Evolutionary conservation across 2,888 invertebrate species (phyloP), one percentile per base, ranked within the genome.

Genomic region (Pandemis cinnamomeana): DNA sequence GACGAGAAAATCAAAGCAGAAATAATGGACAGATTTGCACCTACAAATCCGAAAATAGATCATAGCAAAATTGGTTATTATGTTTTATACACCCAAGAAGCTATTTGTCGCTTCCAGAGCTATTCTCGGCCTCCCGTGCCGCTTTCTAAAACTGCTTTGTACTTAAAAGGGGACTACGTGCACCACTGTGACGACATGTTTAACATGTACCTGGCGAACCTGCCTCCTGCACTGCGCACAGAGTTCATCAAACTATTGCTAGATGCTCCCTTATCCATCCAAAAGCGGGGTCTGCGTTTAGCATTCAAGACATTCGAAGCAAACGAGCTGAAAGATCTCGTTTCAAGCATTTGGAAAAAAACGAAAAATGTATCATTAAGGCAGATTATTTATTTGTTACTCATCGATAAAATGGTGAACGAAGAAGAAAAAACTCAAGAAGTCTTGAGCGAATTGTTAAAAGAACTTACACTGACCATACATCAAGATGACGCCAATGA

Each of bases 231-330:
- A 2, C 72, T 73, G 15, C 83, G 82, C 46, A 78, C 82, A 8
- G 72, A 81, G 51, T 90, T 90, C 62, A 80, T 90, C 2, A 80
- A 83, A 72, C 73, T 81, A 11, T 70, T 87, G 55, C 73, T 90
- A 67, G 76, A 89, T 48, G 75, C 82, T 10, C 89, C 88, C 2
- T 76, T 89, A 2, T 87, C 89, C 2, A 77, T 88, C 42, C 89
- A 89, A 72, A 89, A 90, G 75, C 88, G 89, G 66, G 88, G 86
- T 5, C 67, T 91, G 61, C 83, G 88, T 1, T 77, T 89, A 13
- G 89, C 90, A 2, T 90, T 90, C 72, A 72, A 83, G 72, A 84
- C 83, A 76, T 89, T 84, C 63, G 81, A 77, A 58, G 67, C 77
- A n/a, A 82, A 84, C 55, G 82, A 82, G 72, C 78, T 90, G 48